phyloP scores from a whole-genome alignment of 2,113 vertebrate species.

The Athene noctua region DNA sequence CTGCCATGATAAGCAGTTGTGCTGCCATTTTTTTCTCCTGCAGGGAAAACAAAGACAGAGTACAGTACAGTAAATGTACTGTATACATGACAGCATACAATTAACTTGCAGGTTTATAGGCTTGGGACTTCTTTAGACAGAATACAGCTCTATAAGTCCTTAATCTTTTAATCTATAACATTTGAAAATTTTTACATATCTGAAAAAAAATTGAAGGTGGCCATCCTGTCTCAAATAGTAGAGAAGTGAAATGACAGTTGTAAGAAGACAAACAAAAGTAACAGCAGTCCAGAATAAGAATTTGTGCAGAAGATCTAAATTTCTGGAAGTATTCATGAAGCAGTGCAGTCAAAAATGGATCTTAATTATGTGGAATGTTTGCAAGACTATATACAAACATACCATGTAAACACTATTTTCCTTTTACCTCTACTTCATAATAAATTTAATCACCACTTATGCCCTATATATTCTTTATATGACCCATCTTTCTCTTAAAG shows the following conservation, averaged over 20 bases:
- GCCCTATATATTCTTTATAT: neutral
- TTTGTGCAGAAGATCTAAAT: neutral
- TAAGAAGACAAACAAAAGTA: neutral
- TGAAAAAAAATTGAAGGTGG: neutral
- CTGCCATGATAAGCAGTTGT: neutral
- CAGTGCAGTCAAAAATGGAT: neutral
- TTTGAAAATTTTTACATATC: neutral
- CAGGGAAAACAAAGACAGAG: neutral
- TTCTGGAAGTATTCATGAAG: neutral
- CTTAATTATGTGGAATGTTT: neutral
- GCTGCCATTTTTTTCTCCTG: neutral
- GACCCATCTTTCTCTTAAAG: neutral
- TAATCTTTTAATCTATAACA: rapidly evolving
- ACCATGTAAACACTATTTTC: neutral
- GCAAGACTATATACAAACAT: neutral
- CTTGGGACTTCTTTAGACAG: neutral
- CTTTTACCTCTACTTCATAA: neutral
- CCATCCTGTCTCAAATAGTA: neutral
- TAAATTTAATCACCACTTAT: neutral
- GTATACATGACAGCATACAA: neutral
- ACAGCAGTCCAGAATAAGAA: neutral
- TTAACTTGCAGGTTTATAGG: neutral
- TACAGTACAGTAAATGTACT: neutral
- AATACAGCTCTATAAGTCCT: neutral
- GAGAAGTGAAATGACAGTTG: neutral